Evolutionary conservation across 2,113 vertebrate genomes (phyloP), one percentile per base, ranked within the genome.

Genomic region (Penelope pileata): DNA sequence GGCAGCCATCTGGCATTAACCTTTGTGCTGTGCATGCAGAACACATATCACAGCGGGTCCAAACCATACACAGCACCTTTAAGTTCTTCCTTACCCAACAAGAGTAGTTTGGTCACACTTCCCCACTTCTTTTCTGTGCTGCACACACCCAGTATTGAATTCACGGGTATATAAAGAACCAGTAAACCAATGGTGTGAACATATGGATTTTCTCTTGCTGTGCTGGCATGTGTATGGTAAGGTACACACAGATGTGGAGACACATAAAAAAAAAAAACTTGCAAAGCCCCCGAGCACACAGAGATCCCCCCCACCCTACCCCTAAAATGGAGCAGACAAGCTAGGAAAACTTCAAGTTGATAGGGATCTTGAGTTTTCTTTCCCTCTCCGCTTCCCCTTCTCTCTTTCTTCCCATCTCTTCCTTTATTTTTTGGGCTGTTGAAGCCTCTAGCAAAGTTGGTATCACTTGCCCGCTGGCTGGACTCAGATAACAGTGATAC

Each of bases 281-380:
- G 22, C 23, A 51, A 96, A 91, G 79, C 91, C 50, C 69, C 70
- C 92, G 58, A 96, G 64, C 76, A 90, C n/a, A 83, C n/a, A 88
- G 32, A 80, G 51, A 66, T 9, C 7, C 36, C 8, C 5, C 17
- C 63, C 18, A 14, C 1, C 17, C 63, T 16, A 14, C 1, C 6
- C 40, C 8, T 9, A n/a, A 63, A 48, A 48, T 18, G 12, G 64
- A 82, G 47, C 24, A 36, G 75, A 53, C 7, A n/a, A 58, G 7
- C 64, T 73, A 85, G 22, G 32, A 43, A 63, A 93, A 70, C 26
- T 70, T 45, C 79, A 86, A 43, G 30, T 34, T 90, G 68, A 30
- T 43, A 86, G 22, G 27, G 62, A 77, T 92, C 29, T 43, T 45
- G 16, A 59, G 18, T 82, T 72, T 63, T 63, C 38, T 45, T 48